phyloP scores from a whole-genome alignment of 2,113 vertebrate genomes.

The Salminus brasiliensis region DNA sequence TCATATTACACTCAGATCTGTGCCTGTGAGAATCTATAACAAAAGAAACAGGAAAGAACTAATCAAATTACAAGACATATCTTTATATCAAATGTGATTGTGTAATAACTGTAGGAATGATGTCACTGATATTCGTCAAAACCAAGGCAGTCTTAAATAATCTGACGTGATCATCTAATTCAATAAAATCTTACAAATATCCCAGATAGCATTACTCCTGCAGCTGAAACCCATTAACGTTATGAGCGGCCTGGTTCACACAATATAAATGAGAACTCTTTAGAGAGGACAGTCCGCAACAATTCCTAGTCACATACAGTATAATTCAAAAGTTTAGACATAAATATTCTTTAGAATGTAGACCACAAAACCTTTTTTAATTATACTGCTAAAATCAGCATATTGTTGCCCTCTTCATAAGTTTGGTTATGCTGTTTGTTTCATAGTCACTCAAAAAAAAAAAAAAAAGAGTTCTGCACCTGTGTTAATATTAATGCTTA shows the following conservation, averaged over 20 bases:
- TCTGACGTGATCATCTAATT: background rate
- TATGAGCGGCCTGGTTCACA: background rate
- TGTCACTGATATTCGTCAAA: constrained; percentile 12
- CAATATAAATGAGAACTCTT: background rate
- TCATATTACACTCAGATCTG: constrained; percentile 13
- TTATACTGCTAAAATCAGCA: too few relatives aligned
- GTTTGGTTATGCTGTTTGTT: too few relatives aligned
- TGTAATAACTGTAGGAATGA: constrained; percentile 1
- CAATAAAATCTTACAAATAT: background rate
- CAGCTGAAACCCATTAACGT: background rate
- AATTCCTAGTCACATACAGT: background rate
- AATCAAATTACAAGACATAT: background rate
- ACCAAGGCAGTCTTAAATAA: background rate
- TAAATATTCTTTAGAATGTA: too few relatives aligned
- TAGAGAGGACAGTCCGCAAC: background rate
- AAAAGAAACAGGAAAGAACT: background rate
- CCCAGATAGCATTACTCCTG: background rate
- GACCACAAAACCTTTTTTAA: background rate
- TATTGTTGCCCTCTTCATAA: too few relatives aligned
- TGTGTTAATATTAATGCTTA: too few relatives aligned
- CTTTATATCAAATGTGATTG: constrained; percentile 1
- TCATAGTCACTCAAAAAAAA: too few relatives aligned
- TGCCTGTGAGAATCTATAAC: constrained; percentile 25
- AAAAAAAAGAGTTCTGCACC: too few relatives aligned
- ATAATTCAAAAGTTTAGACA: too few relatives aligned